A percentile compares a stretch with the other conserved stretches of the same genome.
Evolutionary conservation across 1,140 invertebrate species (phyloP).

Genomic region (Lerema accius): DNA sequence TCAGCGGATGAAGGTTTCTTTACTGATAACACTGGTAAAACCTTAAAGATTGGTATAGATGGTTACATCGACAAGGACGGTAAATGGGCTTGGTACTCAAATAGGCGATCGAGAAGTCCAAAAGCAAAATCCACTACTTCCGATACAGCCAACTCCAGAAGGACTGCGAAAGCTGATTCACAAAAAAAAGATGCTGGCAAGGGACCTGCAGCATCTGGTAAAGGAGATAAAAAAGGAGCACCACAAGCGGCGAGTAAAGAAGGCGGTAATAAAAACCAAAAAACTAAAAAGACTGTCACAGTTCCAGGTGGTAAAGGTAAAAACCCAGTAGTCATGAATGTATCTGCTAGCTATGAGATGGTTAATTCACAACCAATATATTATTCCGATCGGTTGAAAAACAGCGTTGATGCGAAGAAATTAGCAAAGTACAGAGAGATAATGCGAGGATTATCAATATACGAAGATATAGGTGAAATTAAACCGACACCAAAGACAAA

Average conservation of each 20-base stretch:
- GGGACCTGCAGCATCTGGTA: constrained; percentile 4
- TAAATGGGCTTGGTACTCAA: constrained; percentile 72
- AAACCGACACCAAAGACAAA: constrained; percentile 54
- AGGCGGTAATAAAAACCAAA: constrained; percentile 31
- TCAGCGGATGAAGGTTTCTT: constrained; percentile 69
- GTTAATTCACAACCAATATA: constrained; percentile 26
- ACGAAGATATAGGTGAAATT: constrained; percentile 54
- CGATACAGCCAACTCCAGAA: constrained; percentile 33
- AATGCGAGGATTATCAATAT: constrained; percentile 59
- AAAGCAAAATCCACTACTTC: constrained; percentile 53
- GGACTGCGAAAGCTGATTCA: not conserved
- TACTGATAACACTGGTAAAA: constrained; percentile 54
- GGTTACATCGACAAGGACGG: constrained; percentile 72
- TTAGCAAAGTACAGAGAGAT: constrained; percentile 66
- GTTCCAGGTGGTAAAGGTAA: constrained; percentile 44
- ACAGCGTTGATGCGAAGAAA: constrained; percentile 49
- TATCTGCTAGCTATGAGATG: constrained; percentile 50
- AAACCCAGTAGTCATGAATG: constrained; percentile 55
- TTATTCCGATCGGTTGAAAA: constrained; percentile 8
- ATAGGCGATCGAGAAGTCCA: constrained; percentile 41
- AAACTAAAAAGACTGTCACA: constrained; percentile 48
- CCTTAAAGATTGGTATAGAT: constrained; percentile 66
- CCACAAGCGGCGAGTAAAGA: constrained; percentile 21
- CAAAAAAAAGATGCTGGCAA: constrained; percentile 7
- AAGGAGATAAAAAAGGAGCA: constrained; percentile 37